These are phyloP conservation scores for Graphium colonna DNA, from an alignment of 2,888 invertebrate genomes.

Conservation along the genomic window DNA sequence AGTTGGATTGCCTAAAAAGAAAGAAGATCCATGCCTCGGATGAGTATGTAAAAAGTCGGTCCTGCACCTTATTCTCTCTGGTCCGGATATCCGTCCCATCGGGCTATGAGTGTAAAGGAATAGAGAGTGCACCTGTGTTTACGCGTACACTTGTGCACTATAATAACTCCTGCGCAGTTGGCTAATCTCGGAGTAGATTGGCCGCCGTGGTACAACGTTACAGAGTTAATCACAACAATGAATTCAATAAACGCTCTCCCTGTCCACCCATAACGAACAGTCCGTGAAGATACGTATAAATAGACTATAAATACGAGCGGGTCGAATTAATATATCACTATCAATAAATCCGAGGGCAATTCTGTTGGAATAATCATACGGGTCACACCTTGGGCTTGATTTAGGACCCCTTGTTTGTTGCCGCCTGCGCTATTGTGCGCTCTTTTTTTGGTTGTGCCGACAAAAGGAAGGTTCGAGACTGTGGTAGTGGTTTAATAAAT, in stretches of 20 bases:
- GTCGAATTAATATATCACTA: slow-evolving; percentile 36
- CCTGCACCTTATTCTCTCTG: too few species aligned
- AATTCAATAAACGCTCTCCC: slow-evolving; percentile 19
- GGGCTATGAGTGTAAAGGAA: too few species aligned
- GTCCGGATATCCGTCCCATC: too few species aligned
- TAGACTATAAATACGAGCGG: slow-evolving; percentile 26
- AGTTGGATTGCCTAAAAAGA: too few species aligned
- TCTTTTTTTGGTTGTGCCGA: slow-evolving; percentile 8
- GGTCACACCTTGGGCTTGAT: slow-evolving; percentile 33
- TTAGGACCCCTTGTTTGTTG: slow-evolving; percentile 23
- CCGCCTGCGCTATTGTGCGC: slow-evolving; percentile 23
- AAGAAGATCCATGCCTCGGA: too few species aligned
- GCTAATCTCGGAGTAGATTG: too few species aligned
- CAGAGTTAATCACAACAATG: too few species aligned
- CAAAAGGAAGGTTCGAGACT: background rate
- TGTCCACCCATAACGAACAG: slow-evolving; percentile 12
- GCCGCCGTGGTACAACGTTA: too few species aligned
- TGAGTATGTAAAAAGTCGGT: too few species aligned
- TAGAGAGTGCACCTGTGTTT: too few species aligned
- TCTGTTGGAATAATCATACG: slow-evolving; percentile 28
- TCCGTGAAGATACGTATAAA: slow-evolving; percentile 30
- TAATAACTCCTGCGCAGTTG: too few species aligned
- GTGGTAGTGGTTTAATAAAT: background rate
- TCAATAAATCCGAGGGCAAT: slow-evolving; percentile 31
- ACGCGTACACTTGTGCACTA: too few species aligned